These are phyloP conservation scores for Stenichneumon culpator DNA, from an alignment of 2,888 invertebrate genomes.

Conservation along the genomic window DNA sequence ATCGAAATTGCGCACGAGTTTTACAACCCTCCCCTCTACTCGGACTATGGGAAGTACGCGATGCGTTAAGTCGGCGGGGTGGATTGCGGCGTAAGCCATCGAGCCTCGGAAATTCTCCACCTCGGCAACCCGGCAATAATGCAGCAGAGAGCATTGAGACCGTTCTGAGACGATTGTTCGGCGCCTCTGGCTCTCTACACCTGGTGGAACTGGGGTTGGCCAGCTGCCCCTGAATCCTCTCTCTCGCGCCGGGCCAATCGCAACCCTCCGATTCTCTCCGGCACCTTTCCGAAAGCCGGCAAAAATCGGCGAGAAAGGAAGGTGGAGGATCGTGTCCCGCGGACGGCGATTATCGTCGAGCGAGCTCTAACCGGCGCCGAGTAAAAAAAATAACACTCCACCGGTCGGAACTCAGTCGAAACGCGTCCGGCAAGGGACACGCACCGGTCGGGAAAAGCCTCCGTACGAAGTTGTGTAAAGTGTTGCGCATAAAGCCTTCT, in stretches of 20 bases:
- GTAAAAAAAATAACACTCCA: slow-evolving; percentile 40
- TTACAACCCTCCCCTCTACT: background rate
- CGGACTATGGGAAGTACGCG: background rate
- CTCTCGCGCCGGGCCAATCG: slow-evolving; percentile 43
- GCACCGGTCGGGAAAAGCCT: slow-evolving; percentile 29
- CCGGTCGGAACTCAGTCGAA: slow-evolving; percentile 55
- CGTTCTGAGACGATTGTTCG: slow-evolving; percentile 59
- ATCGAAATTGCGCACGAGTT: slow-evolving; percentile 7
- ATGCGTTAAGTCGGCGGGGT: slow-evolving; percentile 8
- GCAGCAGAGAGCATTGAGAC: slow-evolving; percentile 34
- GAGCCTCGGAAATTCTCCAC: background rate
- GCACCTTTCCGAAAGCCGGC: slow-evolving; percentile 44
- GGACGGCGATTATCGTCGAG: slow-evolving; percentile 33
- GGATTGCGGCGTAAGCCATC: slow-evolving; percentile 1
- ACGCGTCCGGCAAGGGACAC: slow-evolving; percentile 38
- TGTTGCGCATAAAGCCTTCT: background rate
- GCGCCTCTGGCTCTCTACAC: slow-evolving; percentile 16
- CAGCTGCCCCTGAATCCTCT: slow-evolving; percentile 61
- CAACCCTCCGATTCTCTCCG: slow-evolving; percentile 34
- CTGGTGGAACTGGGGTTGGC: slow-evolving; percentile 53
- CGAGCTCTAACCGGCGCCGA: slow-evolving; percentile 32
- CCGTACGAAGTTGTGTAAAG: background rate
- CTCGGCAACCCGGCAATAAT: slow-evolving; percentile 31
- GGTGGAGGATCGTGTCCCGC: slow-evolving; percentile 23
- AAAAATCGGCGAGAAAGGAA: slow-evolving; percentile 32